Conservation (phyloP, 2,113 vertebrate species). For the Leucosticte australis region DNA sequence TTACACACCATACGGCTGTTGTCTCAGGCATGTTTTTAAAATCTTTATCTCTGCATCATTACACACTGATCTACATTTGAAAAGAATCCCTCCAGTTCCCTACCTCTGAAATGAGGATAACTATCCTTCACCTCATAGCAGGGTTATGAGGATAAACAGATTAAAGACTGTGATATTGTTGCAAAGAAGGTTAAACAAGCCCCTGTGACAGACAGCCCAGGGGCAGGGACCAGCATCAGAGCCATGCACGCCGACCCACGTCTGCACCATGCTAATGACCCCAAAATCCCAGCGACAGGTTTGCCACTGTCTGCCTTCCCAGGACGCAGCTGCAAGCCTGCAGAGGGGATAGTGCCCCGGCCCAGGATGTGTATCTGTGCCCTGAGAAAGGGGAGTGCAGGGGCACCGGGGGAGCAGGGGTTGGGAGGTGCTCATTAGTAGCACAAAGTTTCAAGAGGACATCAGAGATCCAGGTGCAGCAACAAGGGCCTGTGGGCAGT, state of each 20-base stretch:
- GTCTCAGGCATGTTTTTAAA: constrained; percentile 35
- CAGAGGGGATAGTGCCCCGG: background rate
- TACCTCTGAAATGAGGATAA: constrained; percentile 57
- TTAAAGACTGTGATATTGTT: constrained; percentile 55
- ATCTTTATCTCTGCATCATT: constrained; percentile 67
- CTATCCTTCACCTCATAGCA: constrained; percentile 39
- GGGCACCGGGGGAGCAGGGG: fast-evolving
- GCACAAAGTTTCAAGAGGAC: background rate
- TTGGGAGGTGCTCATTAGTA: background rate
- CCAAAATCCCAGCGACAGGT: background rate
- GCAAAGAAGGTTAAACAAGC: constrained; percentile 55
- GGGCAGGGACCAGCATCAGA: constrained; percentile 53
- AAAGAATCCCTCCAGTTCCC: constrained; percentile 50
- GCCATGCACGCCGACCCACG: background rate
- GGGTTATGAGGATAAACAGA: constrained; percentile 60
- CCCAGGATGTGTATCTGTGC: background rate
- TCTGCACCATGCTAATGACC: constrained; percentile 34
- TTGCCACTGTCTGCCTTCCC: constrained; percentile 7
- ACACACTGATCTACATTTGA: constrained; percentile 65
- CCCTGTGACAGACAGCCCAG: constrained; percentile 52
- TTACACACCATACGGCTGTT: background rate
- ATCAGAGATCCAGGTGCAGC: background rate
- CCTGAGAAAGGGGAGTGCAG: background rate
- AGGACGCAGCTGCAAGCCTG: background rate
- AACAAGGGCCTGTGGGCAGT: background rate